phyloP scores from a whole-genome alignment of 2,113 vertebrate species.

The Alaudala cheleensis region DNA sequence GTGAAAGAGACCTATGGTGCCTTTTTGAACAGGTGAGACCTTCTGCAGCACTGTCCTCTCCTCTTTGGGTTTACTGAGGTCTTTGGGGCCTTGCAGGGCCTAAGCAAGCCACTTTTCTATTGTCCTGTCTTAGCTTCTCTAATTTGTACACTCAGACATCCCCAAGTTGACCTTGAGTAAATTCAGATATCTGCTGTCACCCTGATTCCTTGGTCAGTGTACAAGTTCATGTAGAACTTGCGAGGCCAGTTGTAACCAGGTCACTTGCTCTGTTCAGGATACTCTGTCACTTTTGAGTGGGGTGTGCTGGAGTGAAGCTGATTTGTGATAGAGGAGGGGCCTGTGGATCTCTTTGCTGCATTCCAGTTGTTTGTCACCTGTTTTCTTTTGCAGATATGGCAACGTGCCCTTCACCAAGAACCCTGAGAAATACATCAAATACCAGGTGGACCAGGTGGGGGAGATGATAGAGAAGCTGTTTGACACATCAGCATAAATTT shows the following conservation, averaged over 20 bases:
- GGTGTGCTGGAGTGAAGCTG: not conserved
- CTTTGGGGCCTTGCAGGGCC: not conserved
- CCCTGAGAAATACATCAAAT: slow-evolving; percentile 95
- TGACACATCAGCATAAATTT: slow-evolving; percentile 89
- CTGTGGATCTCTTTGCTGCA: not conserved
- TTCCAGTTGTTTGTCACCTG: not conserved
- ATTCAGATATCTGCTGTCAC: not conserved
- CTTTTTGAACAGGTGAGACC: slow-evolving; percentile 87
- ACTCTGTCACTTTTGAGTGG: not conserved
- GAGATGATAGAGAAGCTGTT: slow-evolving; percentile 96
- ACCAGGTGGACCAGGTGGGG: slow-evolving; percentile 91
- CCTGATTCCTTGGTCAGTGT: not conserved
- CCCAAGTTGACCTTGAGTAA: not conserved
- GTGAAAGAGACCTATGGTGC: slow-evolving; percentile 87
- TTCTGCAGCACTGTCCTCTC: not conserved
- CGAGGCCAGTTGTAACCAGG: not conserved
- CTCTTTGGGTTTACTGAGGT: not conserved
- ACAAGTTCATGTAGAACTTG: not conserved
- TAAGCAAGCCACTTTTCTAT: not conserved
- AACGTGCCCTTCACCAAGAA: slow-evolving; percentile 96
- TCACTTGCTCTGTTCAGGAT: not conserved
- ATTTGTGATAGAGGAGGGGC: not conserved
- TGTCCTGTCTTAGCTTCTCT: not conserved
- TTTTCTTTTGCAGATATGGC: slow-evolving; percentile 76
- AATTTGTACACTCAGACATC: not conserved